phyloP scores from a whole-genome alignment of 1,140 invertebrate genomes.

The Drosophila lini region DNA sequence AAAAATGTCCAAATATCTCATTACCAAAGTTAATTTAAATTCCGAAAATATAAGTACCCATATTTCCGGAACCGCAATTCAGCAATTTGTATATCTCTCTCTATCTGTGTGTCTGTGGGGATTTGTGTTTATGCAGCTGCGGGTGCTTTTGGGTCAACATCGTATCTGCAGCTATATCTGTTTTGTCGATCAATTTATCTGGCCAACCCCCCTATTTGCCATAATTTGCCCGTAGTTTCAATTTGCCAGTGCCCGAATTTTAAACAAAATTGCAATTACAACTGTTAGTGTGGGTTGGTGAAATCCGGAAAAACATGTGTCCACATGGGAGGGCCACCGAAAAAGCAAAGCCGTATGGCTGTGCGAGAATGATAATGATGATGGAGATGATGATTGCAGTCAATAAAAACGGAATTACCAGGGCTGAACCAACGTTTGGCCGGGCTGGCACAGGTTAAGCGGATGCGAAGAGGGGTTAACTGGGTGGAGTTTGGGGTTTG shows the following conservation, averaged over 20 bases:
- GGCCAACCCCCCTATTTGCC: background rate
- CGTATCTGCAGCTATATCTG: slow-evolving; percentile 13
- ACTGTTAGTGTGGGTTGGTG: background rate
- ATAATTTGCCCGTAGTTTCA: slow-evolving; percentile 46
- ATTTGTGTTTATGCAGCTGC: slow-evolving; percentile 13
- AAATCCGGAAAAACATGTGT: slow-evolving; percentile 25
- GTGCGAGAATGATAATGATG: slow-evolving; percentile 18
- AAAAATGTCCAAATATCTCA: slow-evolving; percentile 20
- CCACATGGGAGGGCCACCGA: slow-evolving; percentile 30
- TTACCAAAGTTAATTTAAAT: slow-evolving; percentile 42
- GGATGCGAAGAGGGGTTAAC: slow-evolving; percentile 42
- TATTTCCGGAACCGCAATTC: slow-evolving; percentile 29
- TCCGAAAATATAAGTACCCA: slow-evolving; percentile 18
- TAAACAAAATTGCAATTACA: slow-evolving; percentile 69
- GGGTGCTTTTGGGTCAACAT: slow-evolving; percentile 7
- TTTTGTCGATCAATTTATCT: slow-evolving; percentile 22
- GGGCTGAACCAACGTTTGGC: slow-evolving; percentile 26
- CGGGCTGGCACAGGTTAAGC: slow-evolving; percentile 28
- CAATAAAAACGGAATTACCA: slow-evolving; percentile 70
- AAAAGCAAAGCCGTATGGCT: slow-evolving; percentile 20
- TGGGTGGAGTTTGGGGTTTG: background rate
- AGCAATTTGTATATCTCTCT: background rate
- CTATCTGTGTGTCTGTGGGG: background rate
- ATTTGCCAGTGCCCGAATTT: slow-evolving; percentile 54
- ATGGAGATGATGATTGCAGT: slow-evolving; percentile 65